Evolutionary conservation across 1,140 invertebrate genomes (phyloP).

Genomic region (Laupala kohalensis): DNA sequence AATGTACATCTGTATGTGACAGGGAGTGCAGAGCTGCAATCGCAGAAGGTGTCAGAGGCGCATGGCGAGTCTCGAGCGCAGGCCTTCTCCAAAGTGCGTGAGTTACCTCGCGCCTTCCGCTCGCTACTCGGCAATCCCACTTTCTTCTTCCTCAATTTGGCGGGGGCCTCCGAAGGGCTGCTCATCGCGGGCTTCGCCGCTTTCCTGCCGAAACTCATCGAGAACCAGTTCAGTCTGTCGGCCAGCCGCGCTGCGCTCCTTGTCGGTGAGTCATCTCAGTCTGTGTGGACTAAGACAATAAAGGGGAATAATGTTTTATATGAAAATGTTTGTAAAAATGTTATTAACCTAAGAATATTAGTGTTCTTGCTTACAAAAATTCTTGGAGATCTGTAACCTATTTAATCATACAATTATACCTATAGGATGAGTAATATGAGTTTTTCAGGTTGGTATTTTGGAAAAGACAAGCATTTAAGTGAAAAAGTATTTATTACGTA

Average conservation of each 20-base stretch:
- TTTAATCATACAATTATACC: no score
- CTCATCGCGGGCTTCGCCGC: slow-evolving; percentile 67
- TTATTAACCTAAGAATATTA: no score
- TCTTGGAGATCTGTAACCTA: no score
- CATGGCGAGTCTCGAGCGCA: slow-evolving; percentile 35
- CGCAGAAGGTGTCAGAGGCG: slow-evolving; percentile 53
- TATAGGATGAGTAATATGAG: no score
- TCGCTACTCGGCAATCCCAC: slow-evolving; percentile 59
- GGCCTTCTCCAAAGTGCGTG: slow-evolving; percentile 43
- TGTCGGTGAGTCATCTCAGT: slow-evolving; percentile 43
- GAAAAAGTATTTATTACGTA: no score
- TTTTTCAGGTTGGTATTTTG: no score
- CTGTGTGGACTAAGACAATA: background rate
- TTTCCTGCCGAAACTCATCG: slow-evolving; percentile 70
- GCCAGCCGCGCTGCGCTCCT: slow-evolving; percentile 57
- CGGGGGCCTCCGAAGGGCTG: slow-evolving; percentile 63
- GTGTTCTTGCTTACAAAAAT: no score
- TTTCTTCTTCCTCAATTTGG: slow-evolving; percentile 66
- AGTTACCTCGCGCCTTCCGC: slow-evolving; percentile 50
- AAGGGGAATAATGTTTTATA: background rate
- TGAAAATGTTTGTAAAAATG: no score
- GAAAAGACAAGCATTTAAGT: no score
- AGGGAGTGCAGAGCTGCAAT: slow-evolving; percentile 49
- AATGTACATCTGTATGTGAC: no score
- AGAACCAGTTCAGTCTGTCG: slow-evolving; percentile 67